Evolutionary conservation across 2,797 vertebrate genomes (phyloP), one percentile per base, ranked within the genome.

Genomic region (Champsocephalus gunnari): DNA sequence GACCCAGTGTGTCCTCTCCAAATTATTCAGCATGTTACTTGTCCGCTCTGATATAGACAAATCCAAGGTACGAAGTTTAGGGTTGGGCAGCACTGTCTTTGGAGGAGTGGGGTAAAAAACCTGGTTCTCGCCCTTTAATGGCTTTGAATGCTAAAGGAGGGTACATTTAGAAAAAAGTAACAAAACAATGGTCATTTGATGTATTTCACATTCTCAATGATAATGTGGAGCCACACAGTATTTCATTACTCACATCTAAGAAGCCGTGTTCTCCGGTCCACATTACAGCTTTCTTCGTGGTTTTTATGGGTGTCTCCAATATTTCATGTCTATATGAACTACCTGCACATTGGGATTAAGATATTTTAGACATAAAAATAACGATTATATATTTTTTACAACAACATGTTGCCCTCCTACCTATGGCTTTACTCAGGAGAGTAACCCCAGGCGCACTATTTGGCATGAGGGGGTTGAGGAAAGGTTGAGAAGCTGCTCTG

Each of bases 271-370:
- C 94, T 58, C 93, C 94, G 0, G 88, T 87, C 92, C 94, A 95
- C 3, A 1, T 75, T 66, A 94, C 65, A 65, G 88, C 81, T 71
- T 88, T 83, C 80, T 92, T 94, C 67, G 79, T 87, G 54, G 90
- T 93, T 66, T 89, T 87, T 57, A 75, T 67, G 14, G 92, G 87
- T 65, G 86, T 68, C 62, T 86, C 75, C 55, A 95, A 60, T 63
- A 93, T 68, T 84, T 98, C 95, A 34, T 93, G 92, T 85, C 95
- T 95, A 47, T 92, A 95, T 47, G 94, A 89, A 87, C 87, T 81
- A 79, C 94, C 96, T 97, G 75, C n/a, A 82, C 62, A 71, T 70
- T 69, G 50, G 49, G 75, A 76, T 73, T 49, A 51, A 58, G 8
- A 71, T 16, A 45, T 34, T 3, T 28, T 51, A 17, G 55, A 65